Evolutionary conservation across 2,113 vertebrate species (phyloP).

Genomic region (Tachysurus fulvidraco): DNA sequence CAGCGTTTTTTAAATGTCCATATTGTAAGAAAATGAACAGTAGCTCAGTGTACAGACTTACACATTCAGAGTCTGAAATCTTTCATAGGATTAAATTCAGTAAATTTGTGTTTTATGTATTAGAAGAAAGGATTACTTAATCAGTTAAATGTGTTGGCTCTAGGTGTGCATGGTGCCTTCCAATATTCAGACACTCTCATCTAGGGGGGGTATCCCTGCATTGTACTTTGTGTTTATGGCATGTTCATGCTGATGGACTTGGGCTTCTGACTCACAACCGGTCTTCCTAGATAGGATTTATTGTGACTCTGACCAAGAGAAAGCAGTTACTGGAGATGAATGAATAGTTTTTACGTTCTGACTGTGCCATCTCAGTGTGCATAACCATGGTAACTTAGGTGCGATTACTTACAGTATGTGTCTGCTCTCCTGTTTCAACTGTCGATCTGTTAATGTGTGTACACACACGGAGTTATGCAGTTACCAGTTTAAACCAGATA

Average conservation of each 20-base stretch:
- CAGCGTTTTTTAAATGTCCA: neutral
- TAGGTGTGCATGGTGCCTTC: neutral
- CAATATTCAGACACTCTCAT: neutral
- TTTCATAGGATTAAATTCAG: neutral
- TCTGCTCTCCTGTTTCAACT: constrained; percentile 24
- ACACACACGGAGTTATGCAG: neutral
- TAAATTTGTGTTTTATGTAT: neutral
- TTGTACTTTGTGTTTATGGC: neutral
- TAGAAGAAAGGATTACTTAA: neutral
- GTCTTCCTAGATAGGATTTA: neutral
- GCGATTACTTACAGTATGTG: constrained; percentile 1
- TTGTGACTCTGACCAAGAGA: neutral
- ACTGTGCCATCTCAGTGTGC: constrained; percentile 4
- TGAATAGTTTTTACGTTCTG: neutral
- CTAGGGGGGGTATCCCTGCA: neutral
- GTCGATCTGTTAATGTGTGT: neutral
- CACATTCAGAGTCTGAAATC: neutral
- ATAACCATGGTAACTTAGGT: constrained; percentile 28
- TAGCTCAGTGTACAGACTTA: neutral
- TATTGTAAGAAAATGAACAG: neutral
- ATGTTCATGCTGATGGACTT: neutral
- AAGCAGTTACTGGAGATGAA: neutral
- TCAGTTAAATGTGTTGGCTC: neutral
- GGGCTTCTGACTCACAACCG: neutral
- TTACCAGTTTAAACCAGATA: too few species aligned